Conservation (phyloP, 2,797 vertebrate genomes). For the Notolepis coatsorum region DNA sequence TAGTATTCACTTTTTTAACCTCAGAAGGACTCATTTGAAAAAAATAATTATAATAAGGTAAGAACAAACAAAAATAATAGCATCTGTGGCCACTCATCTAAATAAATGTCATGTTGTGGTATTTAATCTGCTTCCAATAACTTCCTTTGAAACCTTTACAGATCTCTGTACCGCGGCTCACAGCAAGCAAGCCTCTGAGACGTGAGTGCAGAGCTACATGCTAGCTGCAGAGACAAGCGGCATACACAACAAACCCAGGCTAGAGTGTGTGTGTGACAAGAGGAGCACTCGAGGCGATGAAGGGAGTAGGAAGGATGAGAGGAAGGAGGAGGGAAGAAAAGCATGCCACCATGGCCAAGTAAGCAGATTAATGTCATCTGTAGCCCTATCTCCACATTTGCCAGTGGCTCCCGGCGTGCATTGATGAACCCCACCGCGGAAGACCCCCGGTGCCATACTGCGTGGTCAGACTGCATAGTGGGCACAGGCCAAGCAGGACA, state of each 20-base stretch:
- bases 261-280: slow-evolving; percentile 50
- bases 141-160: slow-evolving; percentile 27
- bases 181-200: slow-evolving; percentile 22
- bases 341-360: slow-evolving; percentile 45
- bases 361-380: slow-evolving; percentile 50
- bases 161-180: slow-evolving; percentile 9
- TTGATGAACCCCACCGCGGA: slow-evolving; percentile 44
- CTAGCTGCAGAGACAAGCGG: slow-evolving; percentile 21
- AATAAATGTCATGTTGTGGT: slow-evolving; percentile 17
- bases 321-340: slow-evolving; percentile 14
- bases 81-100: slow-evolving; percentile 27
- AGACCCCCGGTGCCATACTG: slow-evolving; percentile 30
- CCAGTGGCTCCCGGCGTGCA: slow-evolving; percentile 44
- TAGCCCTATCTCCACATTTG: slow-evolving; percentile 27
- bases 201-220: slow-evolving; percentile 18
- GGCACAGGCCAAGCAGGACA: slow-evolving; percentile 26
- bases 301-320: slow-evolving; percentile 13
- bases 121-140: slow-evolving; percentile 28
- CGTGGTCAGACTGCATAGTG: slow-evolving; percentile 28
- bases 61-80: too few species aligned
- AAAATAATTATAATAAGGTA: too few species aligned
- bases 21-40: too few species aligned
- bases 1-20: too few species aligned
- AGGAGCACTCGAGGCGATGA: slow-evolving; percentile 41
- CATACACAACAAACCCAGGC: slow-evolving; percentile 40